phyloP scores from a whole-genome alignment of 2,113 vertebrate species.

The Otolemur garnettii region DNA sequence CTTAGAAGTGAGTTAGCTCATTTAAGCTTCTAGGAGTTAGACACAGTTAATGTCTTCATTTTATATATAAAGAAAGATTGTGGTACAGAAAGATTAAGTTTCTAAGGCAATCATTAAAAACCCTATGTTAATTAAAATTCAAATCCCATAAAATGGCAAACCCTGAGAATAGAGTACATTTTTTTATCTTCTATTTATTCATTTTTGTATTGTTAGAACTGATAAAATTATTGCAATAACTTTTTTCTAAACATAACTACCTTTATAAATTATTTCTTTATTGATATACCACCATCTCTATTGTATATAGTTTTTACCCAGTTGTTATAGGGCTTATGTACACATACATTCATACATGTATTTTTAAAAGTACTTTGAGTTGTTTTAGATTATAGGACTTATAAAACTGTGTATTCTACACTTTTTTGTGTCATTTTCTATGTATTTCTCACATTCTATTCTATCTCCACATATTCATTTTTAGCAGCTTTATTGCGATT shows the following conservation, averaged over 20 bases:
- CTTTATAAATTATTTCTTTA: constrained; percentile 32
- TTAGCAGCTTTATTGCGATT: not conserved
- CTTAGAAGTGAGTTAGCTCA: not conserved
- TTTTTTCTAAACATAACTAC: not conserved
- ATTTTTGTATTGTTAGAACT: not conserved
- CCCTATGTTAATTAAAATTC: not conserved
- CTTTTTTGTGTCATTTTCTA: not conserved
- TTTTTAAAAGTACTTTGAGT: too few relatives aligned
- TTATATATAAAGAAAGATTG: not conserved
- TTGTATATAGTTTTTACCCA: not conserved
- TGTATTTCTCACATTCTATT: not conserved
- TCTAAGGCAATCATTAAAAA: not conserved
- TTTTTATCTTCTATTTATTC: not conserved
- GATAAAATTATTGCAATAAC: not conserved
- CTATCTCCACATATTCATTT: not conserved
- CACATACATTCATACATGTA: too few relatives aligned
- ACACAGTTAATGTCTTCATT: not conserved
- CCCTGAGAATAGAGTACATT: not conserved
- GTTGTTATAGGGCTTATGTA: not conserved
- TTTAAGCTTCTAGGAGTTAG: not conserved
- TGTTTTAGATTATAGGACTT: not conserved
- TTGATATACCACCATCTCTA: not conserved
- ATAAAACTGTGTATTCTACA: not conserved
- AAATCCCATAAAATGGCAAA: not conserved
- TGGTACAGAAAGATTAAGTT: not conserved